Evolutionary conservation across 2,797 vertebrate species (phyloP), one percentile per base, ranked within the genome.

Genomic region (Pitangus sulphuratus): DNA sequence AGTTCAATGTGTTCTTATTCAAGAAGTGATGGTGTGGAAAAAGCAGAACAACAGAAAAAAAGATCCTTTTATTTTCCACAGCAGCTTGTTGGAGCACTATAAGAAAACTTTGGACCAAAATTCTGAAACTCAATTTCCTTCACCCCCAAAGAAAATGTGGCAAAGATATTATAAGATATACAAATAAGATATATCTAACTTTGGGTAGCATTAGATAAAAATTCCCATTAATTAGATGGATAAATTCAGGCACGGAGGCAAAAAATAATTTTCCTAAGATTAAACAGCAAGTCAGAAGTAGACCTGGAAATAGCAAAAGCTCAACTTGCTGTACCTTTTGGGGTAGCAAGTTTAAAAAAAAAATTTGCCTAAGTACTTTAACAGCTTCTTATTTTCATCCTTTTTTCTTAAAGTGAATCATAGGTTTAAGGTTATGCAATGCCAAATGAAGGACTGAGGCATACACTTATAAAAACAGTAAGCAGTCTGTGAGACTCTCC

Each of bases 251-350:
- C 50, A 91, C 2, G 57, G 69, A 82, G 20, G 20, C 2, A 15
- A 83, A 94, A 92, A 87, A 64, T 50, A 60, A 37, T 87, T 90
- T 85, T 31, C 21, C 42, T 81, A 72, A 93, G 40, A 77, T 77
- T 91, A 77, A 92, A 86, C 3, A 62, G 15, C 31, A 60, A 66
- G 28, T 70, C 64, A 89, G 58, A 89, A 80, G 30, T 20, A 61
- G 33, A 74, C 17, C 19, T 93, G 56, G 64, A 88, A 89, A 70
- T 35, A 90, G 53, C 40, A 74, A 50, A 33, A 95, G 31, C 25
- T 92, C 37, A 89, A 71, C 15, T 19, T 31, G 47, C 30, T 47
- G n/a, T 84, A n/a, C 30, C 15, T 92, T 56, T 56, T 37, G 2
- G 17, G 28, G 15, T 31, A 84, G 30, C 18, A 62, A 6, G 31